A percentile compares a stretch with the other conserved stretches of the same genome.
phyloP scores from a whole-genome alignment of 2,888 invertebrate genomes.

The Epiblema foenella region DNA sequence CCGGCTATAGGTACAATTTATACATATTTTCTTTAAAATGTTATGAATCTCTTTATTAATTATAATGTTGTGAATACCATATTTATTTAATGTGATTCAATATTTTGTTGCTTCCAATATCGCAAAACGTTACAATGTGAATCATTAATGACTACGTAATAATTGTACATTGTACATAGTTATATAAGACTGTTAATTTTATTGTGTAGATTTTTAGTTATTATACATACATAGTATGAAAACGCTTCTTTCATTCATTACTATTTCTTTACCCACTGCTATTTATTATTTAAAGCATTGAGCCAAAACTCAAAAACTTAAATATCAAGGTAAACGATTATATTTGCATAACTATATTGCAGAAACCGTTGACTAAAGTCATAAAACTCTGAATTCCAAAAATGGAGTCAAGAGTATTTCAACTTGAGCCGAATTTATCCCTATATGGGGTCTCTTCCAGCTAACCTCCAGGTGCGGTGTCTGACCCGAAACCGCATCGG shows the following conservation, averaged over 20 bases:
- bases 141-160: slow-evolving; percentile 3
- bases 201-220: slow-evolving; percentile 36
- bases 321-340: too few species aligned
- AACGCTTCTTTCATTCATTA: slow-evolving; percentile 24
- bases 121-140: background rate
- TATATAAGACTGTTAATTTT: slow-evolving; percentile 43
- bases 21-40: background rate
- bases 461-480: too few species aligned
- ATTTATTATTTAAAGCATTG: too few species aligned
- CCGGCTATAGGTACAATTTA: too few species aligned
- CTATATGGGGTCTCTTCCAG: too few species aligned
- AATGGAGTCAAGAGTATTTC: too few species aligned
- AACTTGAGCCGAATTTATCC: too few species aligned
- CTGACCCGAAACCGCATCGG: too few species aligned
- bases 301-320: too few species aligned
- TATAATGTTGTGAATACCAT: background rate
- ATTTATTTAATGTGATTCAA: background rate
- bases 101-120: background rate
- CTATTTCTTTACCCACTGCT: background rate
- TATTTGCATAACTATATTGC: too few species aligned
- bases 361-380: too few species aligned
- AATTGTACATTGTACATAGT: slow-evolving; percentile 33
- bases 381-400: too few species aligned
- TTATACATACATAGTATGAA: slow-evolving; percentile 41
- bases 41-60: background rate